phyloP scores from a whole-genome alignment of 2,888 invertebrate genomes.

The Agrotis ipsilon region DNA sequence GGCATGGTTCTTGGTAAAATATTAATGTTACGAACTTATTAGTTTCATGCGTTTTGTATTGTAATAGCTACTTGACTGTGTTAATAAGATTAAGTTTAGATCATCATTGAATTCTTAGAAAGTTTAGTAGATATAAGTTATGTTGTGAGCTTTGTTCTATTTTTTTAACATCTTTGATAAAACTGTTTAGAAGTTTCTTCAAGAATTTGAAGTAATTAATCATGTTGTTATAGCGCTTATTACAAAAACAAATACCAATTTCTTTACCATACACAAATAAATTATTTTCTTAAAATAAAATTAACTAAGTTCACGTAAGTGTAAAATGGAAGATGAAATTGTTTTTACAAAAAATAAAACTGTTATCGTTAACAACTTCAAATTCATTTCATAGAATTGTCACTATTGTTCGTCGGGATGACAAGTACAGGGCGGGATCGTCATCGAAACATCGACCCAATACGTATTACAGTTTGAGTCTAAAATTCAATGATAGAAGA shows the following conservation, averaged over 20 bases:
- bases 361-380: conserved; percentile 32
- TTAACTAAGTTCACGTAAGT: not conserved
- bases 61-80: not conserved
- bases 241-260: not conserved
- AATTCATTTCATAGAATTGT: conserved; percentile 55
- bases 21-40: not conserved
- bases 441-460: conserved; percentile 35
- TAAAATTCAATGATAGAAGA: conserved; percentile 30
- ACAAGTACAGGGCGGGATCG: conserved; percentile 29
- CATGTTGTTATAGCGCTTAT: not conserved
- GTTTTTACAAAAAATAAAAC: conserved; percentile 37
- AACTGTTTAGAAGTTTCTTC: not conserved
- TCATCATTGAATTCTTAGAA: too few species aligned
- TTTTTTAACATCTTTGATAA: not conserved
- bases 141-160: too few species aligned
- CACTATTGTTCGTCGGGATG: conserved; percentile 50
- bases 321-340: conserved; percentile 17
- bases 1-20: not conserved
- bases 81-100: too few species aligned
- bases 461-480: conserved; percentile 10
- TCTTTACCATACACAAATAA: too few species aligned
- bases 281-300: too few species aligned
- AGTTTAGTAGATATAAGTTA: too few species aligned
- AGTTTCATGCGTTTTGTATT: not conserved
- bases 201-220: not conserved